Base-by-base conservation (phyloP, 2,888 invertebrate genomes). In the Augochlorella aurata region DNA sequence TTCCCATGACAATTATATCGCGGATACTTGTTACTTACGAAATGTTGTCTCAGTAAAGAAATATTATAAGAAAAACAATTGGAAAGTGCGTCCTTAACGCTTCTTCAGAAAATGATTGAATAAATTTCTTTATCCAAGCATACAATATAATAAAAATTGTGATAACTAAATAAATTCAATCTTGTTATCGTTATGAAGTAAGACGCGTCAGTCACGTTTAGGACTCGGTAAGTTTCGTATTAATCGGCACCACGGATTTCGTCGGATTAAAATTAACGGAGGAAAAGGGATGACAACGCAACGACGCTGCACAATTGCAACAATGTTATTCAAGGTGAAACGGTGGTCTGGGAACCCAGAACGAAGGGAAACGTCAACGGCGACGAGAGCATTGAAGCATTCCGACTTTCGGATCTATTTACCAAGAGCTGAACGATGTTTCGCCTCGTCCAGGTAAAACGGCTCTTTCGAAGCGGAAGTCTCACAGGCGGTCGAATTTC, bases 381-480 rank as follows among this genome's bases (percentile, higher is more conserved):
- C 44, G 44, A 10, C 38, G 12, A 52, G 18, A 69, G 44, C 44
- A 49, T n/a, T 7, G 44, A 18, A n/a, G 54, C 52, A 8, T 7
- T 45, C 24, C 44, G n/a, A 50, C 29, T 61, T 73, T 45, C 44
- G 50, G 44, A 24, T 69, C 50, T 86, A 77, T 81, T 83, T 85
- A 88, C 88, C 88, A 66, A 77, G 73, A 77, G 66, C 77, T 1
- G 85, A 84, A 54, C 82, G 82, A 45, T 88, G 82, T 65, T 82
- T 84, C 74, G 69, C 75, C 47, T 88, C 88, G 69, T 87, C 83
- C 50, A 88, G 68, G 58, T 80, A 88, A 52, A 88, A 85, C 12
- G 88, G 85, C 52, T 88, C 86, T 44, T 78, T 84, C 58, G 75
- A 67, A 21, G 8, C 71, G 1, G 82, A 29, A 9, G 52, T 49